A percentile compares a stretch with the other conserved stretches of the same genome.
These are phyloP conservation scores for Lobophora halterata DNA, from an alignment of 2,888 invertebrate genomes.

Conservation along the genomic window DNA sequence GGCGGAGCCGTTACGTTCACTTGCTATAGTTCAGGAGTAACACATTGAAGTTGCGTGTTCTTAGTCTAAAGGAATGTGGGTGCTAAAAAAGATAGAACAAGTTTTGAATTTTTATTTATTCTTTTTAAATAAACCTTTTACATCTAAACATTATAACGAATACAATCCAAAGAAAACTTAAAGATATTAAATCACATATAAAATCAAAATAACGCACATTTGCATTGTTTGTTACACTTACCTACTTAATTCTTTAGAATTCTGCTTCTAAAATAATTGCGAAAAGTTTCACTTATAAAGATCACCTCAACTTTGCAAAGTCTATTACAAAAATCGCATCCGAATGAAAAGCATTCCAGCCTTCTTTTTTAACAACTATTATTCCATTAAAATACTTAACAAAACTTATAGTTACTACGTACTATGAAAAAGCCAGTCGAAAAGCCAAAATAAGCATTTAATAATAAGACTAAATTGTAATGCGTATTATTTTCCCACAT, in stretches of 20 bases:
- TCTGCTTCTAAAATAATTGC: slow-evolving; percentile 43
- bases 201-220: slow-evolving; percentile 54
- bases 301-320: slow-evolving; percentile 23
- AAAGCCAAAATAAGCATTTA: slow-evolving; percentile 68
- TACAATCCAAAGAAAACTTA: slow-evolving; percentile 65
- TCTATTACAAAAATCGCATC: slow-evolving; percentile 29
- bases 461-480: slow-evolving; percentile 74
- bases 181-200: slow-evolving; percentile 67
- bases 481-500: slow-evolving; percentile 80
- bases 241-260: slow-evolving; percentile 57
- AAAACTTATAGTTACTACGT: slow-evolving; percentile 55
- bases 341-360: slow-evolving; percentile 44
- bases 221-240: slow-evolving; percentile 38
- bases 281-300: slow-evolving; percentile 18
- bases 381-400: slow-evolving; percentile 56
- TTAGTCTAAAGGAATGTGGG: too few relatives aligned
- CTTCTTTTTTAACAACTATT: slow-evolving; percentile 42
- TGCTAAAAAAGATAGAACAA: slow-evolving; percentile 26
- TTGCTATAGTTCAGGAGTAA: too few relatives aligned
- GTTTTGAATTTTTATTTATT: slow-evolving; percentile 67
- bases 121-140: slow-evolving; percentile 57
- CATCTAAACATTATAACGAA: slow-evolving; percentile 58
- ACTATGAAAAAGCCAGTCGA: slow-evolving; percentile 70
- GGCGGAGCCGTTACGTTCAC: too few relatives aligned
- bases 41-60: too few relatives aligned